Base-by-base conservation (phyloP, 2,888 invertebrate species). In the Tachina grossa region DNA sequence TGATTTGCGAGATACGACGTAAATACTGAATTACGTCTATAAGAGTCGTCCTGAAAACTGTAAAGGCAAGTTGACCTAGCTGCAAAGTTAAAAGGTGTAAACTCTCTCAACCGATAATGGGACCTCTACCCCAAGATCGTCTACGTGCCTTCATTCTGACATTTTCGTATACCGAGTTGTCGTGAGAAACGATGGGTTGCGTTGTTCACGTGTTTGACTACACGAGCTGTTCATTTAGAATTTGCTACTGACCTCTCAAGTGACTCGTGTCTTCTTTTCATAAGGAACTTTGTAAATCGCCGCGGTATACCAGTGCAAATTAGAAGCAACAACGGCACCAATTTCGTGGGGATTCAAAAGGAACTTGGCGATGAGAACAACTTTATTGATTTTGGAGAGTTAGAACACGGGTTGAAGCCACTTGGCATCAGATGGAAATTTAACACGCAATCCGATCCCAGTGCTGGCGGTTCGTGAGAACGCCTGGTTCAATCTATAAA, bases 271-370 rank as follows among this genome's bases (percentile, higher is more conserved):
- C 57, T 85, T 14, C 57, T 87, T 51, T 86, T 86, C 63, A 43
- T 87, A 1, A 61, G 81, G 22, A 86, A 86, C 55, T 84, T 86
- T 57, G 59, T 84, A 19, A 86, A 83, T 68, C 71, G 75, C 1
- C 75, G 87, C 16, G 87, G 83, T 3, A 75, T 84, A 11, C 86
- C 84, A 0, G 45, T 72, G 6, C 53, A 53, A 13, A 84, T 85
- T 31, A 65, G 83, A 19, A 80, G 80, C 4, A 84, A 84, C 16
- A 87, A 86, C 47, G 84, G 74, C 0, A 87, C 84, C 1, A 86
- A 86, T 41, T 86, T 87, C 16, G 51, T 86, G n/a, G 86, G 86
- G 11, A 53, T 77, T 49, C 14, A 1, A 1, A 77, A 77, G 6
- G 66, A 77, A 14, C 43, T 55, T 14, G 31, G 31, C 6, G 31